Evolutionary conservation across 1,140 invertebrate genomes (phyloP).

Genomic region (Hyposmocoma kahamanoa): DNA sequence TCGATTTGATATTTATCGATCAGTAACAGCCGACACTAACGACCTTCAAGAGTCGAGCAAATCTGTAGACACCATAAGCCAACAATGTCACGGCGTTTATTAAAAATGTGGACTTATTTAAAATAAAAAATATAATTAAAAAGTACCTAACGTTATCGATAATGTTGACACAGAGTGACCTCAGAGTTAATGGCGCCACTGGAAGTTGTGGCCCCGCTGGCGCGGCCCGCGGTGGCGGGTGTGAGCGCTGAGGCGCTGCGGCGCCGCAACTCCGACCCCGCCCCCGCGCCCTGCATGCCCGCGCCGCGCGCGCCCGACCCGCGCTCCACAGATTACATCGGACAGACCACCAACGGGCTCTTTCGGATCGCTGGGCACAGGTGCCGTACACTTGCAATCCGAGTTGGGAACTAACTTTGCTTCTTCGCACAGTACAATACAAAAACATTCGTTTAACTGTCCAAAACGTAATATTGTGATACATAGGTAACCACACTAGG

Average conservation of each 20-base stretch:
- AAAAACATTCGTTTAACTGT: too few species aligned
- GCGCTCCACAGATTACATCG: conserved; percentile 57
- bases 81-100: too few species aligned
- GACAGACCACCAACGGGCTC: conserved; percentile 64
- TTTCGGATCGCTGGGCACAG: conserved; percentile 81
- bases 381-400: too few species aligned
- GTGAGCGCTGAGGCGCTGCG: conserved; percentile 75
- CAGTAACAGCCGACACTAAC: too few species aligned
- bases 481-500: too few species aligned
- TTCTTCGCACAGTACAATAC: background rate
- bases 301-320: conserved; percentile 38
- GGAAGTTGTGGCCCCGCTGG: conserved; percentile 61
- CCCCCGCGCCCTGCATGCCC: conserved; percentile 77
- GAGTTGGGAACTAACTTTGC: background rate
- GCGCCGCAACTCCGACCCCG: conserved; percentile 83
- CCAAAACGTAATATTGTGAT: too few species aligned
- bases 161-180: conserved; percentile 26
- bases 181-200: conserved; percentile 46
- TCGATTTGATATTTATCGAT: too few species aligned
- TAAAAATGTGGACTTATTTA: too few species aligned
- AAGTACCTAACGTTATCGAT: too few species aligned
- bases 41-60: too few species aligned
- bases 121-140: too few species aligned
- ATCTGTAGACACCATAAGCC: too few species aligned
- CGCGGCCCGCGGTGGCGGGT: conserved; percentile 46